Percentiles rank a stretch among this genome's conserved stretches.
Evolutionary conservation across 1,140 invertebrate species (phyloP).

Genomic region (Ceratina australensis): DNA sequence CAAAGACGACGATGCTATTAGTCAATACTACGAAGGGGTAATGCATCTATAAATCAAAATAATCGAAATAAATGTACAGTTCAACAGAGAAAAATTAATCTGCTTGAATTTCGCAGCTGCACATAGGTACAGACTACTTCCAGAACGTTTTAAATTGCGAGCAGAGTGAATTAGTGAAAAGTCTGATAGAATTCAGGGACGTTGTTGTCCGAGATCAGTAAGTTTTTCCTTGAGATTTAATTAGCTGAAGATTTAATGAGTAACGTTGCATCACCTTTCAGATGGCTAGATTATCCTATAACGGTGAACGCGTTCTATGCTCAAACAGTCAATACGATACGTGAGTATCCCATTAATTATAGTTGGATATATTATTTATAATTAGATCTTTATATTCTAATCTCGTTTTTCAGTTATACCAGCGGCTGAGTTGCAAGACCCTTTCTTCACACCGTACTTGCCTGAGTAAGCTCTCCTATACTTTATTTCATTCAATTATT

Average conservation of each 20-base stretch:
- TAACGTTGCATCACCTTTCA: conserved; percentile 21
- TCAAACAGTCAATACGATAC: conserved; percentile 84
- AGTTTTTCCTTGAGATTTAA: background rate
- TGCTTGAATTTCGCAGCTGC: conserved; percentile 40
- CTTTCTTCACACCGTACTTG: conserved; percentile 78
- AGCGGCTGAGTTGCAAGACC: conserved; percentile 85
- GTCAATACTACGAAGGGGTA: conserved; percentile 73
- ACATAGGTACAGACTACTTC: conserved; percentile 51
- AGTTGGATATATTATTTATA: background rate
- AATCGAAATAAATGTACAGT: background rate
- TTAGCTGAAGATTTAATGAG: background rate
- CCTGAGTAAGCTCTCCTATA: conserved; percentile 61
- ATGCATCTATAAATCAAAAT: conserved; percentile 59
- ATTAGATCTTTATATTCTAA: background rate
- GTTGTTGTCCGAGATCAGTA: background rate
- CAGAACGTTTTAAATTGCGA: conserved; percentile 56
- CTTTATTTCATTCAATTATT: conserved; percentile 10
- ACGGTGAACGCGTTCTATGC: conserved; percentile 86
- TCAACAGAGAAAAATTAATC: background rate
- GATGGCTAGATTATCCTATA: conserved; percentile 78
- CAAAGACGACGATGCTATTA: conserved; percentile 79
- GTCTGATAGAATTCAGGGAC: background rate
- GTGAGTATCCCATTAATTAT: conserved; percentile 76
- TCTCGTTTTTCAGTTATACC: conserved; percentile 81
- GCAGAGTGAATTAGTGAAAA: conserved; percentile 21